phyloP scores from a whole-genome alignment of 2,113 vertebrate species.

The Neogobius melanostomus region DNA sequence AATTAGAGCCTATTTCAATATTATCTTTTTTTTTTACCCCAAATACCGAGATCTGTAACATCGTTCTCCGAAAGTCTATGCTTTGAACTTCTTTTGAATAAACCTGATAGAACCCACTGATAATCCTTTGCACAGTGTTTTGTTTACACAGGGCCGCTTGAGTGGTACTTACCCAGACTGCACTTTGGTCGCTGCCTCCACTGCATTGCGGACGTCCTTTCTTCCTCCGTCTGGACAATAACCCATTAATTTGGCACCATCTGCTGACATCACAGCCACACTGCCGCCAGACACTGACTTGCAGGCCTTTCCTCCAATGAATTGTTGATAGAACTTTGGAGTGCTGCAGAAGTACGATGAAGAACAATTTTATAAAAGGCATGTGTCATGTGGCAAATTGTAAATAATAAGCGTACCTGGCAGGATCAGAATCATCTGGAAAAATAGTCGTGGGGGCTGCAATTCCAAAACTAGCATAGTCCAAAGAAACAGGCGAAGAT shows the following conservation, averaged over 20 bases:
- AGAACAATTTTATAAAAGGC: background rate
- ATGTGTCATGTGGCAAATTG: no score
- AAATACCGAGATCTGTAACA: background rate
- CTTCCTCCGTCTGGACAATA: slow-evolving; percentile 82
- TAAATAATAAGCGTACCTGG: slow-evolving; percentile 60
- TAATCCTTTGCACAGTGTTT: background rate
- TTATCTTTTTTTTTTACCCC: background rate
- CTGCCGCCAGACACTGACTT: slow-evolving; percentile 81
- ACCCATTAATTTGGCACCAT: slow-evolving; percentile 60
- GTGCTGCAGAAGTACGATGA: slow-evolving; percentile 54
- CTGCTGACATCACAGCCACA: slow-evolving; percentile 69
- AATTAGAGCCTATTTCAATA: no score
- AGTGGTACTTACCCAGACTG: slow-evolving; percentile 76
- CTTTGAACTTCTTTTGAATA: background rate
- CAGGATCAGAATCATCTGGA: slow-evolving; percentile 49
- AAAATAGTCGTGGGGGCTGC: slow-evolving; percentile 44
- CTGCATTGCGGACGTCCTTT: slow-evolving; percentile 83
- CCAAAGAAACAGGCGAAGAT: slow-evolving; percentile 53
- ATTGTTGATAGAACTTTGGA: slow-evolving; percentile 76
- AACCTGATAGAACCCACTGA: background rate
- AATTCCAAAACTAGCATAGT: slow-evolving; percentile 77
- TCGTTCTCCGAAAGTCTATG: background rate
- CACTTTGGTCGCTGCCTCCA: slow-evolving; percentile 83
- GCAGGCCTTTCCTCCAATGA: slow-evolving; percentile 79
- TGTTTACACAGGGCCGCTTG: background rate